These are phyloP conservation scores for Saturnia japonica DNA, from an alignment of 2,888 invertebrate genomes.

Conservation along the genomic window DNA sequence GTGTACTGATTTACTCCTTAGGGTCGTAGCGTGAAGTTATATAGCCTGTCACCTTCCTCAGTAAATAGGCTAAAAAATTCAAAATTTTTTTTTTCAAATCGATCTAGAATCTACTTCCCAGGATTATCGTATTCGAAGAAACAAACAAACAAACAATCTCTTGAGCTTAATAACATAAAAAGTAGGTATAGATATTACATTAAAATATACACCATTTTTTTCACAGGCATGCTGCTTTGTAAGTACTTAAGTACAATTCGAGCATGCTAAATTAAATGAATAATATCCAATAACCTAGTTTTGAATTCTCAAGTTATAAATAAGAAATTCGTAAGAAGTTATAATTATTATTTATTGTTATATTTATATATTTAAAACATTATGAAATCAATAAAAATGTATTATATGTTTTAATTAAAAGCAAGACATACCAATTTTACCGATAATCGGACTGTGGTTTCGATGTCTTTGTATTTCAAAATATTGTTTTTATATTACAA, in stretches of 20 bases:
- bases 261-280: background rate
- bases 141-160: no score
- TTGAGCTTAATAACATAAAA: no score
- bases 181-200: no score
- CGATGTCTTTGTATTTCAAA: background rate
- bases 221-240: background rate
- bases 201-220: background rate
- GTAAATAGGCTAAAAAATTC: no score
- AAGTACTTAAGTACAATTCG: background rate
- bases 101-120: no score
- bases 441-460: background rate
- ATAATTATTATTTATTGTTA: background rate
- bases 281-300: background rate
- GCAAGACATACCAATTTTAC: background rate
- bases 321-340: background rate
- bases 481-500: conserved; percentile 17
- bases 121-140: no score
- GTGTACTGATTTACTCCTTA: no score
- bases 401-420: background rate
- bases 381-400: background rate
- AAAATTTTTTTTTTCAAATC: no score
- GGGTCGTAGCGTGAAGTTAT: no score
- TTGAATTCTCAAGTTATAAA: background rate
- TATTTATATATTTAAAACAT: background rate
- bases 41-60: no score